These are phyloP conservation scores for Tetramorium bicarinatum DNA, from an alignment of 2,888 invertebrate species.

Conservation along the genomic window DNA sequence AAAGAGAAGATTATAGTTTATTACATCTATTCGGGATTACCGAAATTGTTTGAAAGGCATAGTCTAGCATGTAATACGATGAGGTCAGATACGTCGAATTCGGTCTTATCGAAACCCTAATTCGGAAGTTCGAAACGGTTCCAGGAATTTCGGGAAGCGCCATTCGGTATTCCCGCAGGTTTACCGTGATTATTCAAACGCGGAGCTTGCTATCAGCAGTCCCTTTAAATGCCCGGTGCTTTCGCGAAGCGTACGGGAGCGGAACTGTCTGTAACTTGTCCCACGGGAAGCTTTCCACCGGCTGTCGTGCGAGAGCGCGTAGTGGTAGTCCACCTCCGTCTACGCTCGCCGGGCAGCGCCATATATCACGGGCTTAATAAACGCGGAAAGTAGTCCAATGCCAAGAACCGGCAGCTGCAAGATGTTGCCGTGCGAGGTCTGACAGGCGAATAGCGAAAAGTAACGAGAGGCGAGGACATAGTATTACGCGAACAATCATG, in stretches of 20 bases:
- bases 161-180: slow-evolving; percentile 51
- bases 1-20: neutral
- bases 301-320: slow-evolving; percentile 44
- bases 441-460: slow-evolving; percentile 59
- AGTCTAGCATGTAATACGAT: neutral
- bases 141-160: slow-evolving; percentile 38
- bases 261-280: slow-evolving; percentile 57
- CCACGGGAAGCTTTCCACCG: slow-evolving; percentile 48
- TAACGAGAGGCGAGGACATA: slow-evolving; percentile 52
- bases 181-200: slow-evolving; percentile 57
- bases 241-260: slow-evolving; percentile 39
- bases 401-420: slow-evolving; percentile 64
- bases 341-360: slow-evolving; percentile 64
- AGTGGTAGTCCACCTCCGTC: slow-evolving; percentile 42
- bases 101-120: slow-evolving; percentile 40
- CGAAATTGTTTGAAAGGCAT: slow-evolving; percentile 18
- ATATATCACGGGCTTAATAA: slow-evolving; percentile 78
- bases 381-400: slow-evolving; percentile 76
- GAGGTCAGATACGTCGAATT: slow-evolving; percentile 26
- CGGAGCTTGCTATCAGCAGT: slow-evolving; percentile 49
- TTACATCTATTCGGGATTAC: neutral
- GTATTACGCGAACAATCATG: slow-evolving; percentile 73
- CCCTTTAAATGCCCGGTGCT: slow-evolving; percentile 52
- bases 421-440: slow-evolving; percentile 48
- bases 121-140: slow-evolving; percentile 41